Base-by-base conservation (phyloP, 2,888 invertebrate species). In the Cosmia pyralina region DNA sequence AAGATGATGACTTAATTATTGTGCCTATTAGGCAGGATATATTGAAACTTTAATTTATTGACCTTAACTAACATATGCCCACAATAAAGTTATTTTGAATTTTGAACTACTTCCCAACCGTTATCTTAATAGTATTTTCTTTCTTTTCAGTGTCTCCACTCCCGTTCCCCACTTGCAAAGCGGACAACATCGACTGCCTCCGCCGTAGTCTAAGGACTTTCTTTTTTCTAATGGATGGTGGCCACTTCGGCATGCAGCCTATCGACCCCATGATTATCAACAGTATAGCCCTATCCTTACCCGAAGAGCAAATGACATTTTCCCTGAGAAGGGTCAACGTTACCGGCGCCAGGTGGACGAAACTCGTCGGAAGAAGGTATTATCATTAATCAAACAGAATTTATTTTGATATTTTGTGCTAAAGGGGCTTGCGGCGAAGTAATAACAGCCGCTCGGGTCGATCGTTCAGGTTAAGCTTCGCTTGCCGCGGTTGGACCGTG, bases 271-370 rank as follows among this genome's bases (percentile, higher is more conserved):
- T 83, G 10, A 81, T 89, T 55, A 87, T 96, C 69, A 94, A 94
- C 85, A 96, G 96, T 84, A 90, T 96, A 1, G 88, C 92, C 4
- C 87, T 96, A 1, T 82, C 92, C 15, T 85, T 94, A 62, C 95
- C 95, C 0, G 93, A 94, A 48, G 87, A 93, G 15, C 93, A 94
- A 74, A 90, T 92, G 88, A 90, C 94, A n/a, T 89, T 95, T 78
- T 81, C 94, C 71, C 77, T 96, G 82, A 90, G 96, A 79, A 93
- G 91, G 70, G 88, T 95, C 57, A 96, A 95, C 71, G 95, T 94
- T 28, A 95, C 95, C 15, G 96, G 96, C 2, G 94, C 92, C 44
- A 92, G 91, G 68, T 96, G 96, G 96, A 94, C 93, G 0, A 94
- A 92, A 83, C 89, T 96, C 62, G 85, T 87, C 41, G 91, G 92